Evolutionary conservation across 2,113 vertebrate species (phyloP).

Genomic region (Chaetodon auriga): DNA sequence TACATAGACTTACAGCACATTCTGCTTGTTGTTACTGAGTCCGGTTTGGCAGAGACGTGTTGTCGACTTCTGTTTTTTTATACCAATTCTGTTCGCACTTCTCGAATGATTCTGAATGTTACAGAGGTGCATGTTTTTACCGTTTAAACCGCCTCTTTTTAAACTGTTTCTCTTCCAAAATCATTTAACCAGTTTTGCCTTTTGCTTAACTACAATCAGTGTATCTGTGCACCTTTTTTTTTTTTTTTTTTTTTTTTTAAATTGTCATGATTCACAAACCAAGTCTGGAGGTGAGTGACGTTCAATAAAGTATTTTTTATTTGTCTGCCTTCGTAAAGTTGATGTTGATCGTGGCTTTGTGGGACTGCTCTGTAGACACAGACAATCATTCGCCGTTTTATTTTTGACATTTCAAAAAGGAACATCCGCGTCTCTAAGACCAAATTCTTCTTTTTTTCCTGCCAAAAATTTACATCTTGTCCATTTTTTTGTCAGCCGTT

Average conservation of each 20-base stretch:
- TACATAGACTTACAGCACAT: constrained; percentile 64
- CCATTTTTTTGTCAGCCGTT: constrained; percentile 1
- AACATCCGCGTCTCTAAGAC: constrained; percentile 48
- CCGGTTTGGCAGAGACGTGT: constrained; percentile 40
- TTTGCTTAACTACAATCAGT: constrained; percentile 77
- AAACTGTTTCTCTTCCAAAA: constrained; percentile 58
- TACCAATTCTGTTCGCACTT: constrained; percentile 67
- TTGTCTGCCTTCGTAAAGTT: constrained; percentile 36
- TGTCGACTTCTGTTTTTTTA: constrained; percentile 53
- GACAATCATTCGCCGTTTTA: constrained; percentile 75
- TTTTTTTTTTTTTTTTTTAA: constrained; percentile 41
- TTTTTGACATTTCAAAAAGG: constrained; percentile 45
- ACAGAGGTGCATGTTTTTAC: constrained; percentile 50
- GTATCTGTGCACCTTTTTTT: constrained; percentile 63
- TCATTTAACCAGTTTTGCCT: constrained; percentile 68
- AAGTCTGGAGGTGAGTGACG: constrained; percentile 40
- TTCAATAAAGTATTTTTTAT: constrained; percentile 40
- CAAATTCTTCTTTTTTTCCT: constrained; percentile 58
- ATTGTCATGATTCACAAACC: constrained; percentile 64
- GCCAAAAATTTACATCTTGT: constrained; percentile 40
- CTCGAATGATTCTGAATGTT: constrained; percentile 73
- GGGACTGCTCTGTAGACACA: constrained; percentile 56
- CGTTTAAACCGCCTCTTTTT: constrained; percentile 55
- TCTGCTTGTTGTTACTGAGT: constrained; percentile 61
- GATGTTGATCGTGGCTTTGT: constrained; percentile 58